Percentiles rank a stretch among this genome's conserved stretches.
phyloP scores from a whole-genome alignment of 2,113 vertebrate species.

The Callocephalon fimbriatum region DNA sequence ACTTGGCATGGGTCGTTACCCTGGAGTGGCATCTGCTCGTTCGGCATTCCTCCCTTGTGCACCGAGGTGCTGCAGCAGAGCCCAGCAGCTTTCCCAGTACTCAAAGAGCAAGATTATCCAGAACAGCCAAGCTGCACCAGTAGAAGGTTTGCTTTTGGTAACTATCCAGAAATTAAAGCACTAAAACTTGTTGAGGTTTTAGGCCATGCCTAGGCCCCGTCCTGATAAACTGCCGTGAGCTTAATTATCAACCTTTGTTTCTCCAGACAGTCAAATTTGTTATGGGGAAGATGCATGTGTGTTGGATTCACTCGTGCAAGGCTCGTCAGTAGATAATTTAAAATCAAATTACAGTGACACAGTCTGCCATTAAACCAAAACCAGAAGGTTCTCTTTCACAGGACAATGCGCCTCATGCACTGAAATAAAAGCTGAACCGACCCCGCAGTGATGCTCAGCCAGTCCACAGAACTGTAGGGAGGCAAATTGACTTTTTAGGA shows the following conservation, averaged over 20 bases:
- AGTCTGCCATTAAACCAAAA: not conserved
- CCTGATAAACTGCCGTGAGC: slow-evolving; percentile 31
- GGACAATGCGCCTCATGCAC: not conserved
- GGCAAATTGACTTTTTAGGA: slow-evolving; percentile 38
- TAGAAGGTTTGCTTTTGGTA: not conserved
- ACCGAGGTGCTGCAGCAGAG: not conserved
- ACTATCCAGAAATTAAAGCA: slow-evolving; percentile 24
- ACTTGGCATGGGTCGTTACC: not conserved
- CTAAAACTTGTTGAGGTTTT: not conserved
- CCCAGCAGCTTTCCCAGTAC: not conserved
- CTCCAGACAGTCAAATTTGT: slow-evolving; percentile 49
- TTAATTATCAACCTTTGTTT: slow-evolving; percentile 41
- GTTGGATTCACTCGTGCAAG: not conserved
- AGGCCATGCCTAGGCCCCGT: not conserved
- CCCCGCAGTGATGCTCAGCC: not conserved
- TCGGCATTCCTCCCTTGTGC: not conserved
- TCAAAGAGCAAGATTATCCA: not conserved
- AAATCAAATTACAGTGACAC: slow-evolving; percentile 14
- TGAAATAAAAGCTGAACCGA: slow-evolving; percentile 26
- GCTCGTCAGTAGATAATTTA: not conserved
- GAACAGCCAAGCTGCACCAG: not conserved
- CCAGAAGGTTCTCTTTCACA: slow-evolving; percentile 1
- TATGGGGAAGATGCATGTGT: not conserved
- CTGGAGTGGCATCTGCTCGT: not conserved
- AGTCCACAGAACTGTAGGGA: not conserved